A percentile compares a stretch with the other conserved stretches of the same genome.
Conservation (phyloP, 1,140 invertebrate species). For the Drosophila biarmipes region DNA sequence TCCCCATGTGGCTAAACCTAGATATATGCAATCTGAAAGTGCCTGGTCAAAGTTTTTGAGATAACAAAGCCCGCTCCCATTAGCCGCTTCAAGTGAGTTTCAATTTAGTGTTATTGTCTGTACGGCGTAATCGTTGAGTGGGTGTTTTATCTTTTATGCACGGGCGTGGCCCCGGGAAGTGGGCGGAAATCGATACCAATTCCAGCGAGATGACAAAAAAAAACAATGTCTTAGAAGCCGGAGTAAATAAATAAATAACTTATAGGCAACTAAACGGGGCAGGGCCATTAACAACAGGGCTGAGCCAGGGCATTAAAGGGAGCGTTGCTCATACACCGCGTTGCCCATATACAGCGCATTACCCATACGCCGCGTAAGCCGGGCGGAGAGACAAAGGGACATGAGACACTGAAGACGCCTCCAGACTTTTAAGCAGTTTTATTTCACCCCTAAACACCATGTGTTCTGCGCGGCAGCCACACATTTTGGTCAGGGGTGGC, state of each 20-base stretch:
- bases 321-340: slow-evolving; percentile 52
- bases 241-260: slow-evolving; percentile 74
- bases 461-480: slow-evolving; percentile 13
- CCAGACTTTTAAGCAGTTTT: slow-evolving; percentile 71
- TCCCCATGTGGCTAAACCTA: neutral
- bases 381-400: slow-evolving; percentile 30
- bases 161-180: slow-evolving; percentile 37
- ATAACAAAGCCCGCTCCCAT: slow-evolving; percentile 29
- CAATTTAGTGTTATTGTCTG: slow-evolving; percentile 69
- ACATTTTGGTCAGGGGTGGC: slow-evolving; percentile 28
- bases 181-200: slow-evolving; percentile 16
- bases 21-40: neutral
- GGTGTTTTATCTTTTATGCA: slow-evolving; percentile 53
- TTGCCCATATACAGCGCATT: slow-evolving; percentile 25
- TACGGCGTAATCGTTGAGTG: slow-evolving; percentile 19
- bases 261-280: slow-evolving; percentile 66
- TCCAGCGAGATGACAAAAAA: slow-evolving; percentile 36
- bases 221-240: slow-evolving; percentile 61
- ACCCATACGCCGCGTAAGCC: slow-evolving; percentile 60
- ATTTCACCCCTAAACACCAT: slow-evolving; percentile 13
- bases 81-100: slow-evolving; percentile 56
- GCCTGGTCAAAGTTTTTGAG: slow-evolving; percentile 1
- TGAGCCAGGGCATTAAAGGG: slow-evolving; percentile 3
- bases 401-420: slow-evolving; percentile 29
- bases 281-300: slow-evolving; percentile 57